Conservation (phyloP, 2,888 invertebrate genomes). For the Cheilosia impressa region DNA sequence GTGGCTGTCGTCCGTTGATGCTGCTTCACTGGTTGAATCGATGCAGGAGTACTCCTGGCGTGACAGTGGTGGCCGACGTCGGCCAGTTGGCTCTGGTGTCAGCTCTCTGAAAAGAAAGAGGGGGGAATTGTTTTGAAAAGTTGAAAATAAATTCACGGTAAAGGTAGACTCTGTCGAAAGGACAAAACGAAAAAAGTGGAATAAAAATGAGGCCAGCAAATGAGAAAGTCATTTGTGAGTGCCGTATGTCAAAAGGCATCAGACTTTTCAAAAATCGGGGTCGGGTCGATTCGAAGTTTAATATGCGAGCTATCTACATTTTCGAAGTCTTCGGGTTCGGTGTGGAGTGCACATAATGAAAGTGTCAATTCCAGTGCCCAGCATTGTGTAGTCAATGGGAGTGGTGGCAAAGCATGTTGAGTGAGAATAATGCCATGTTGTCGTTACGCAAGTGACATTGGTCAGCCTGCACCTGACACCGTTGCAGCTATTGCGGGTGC, state of each 20-base stretch:
- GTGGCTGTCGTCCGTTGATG: slow-evolving; percentile 82
- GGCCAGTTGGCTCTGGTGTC: slow-evolving; percentile 15
- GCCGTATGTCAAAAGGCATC: not conserved
- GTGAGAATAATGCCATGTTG: slow-evolving; percentile 41
- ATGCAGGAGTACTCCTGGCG: slow-evolving; percentile 80
- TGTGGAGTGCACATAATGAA: not conserved
- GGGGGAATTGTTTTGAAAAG: not conserved
- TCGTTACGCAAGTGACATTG: slow-evolving; percentile 47
- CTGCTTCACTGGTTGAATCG: slow-evolving; percentile 82
- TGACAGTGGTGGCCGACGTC: slow-evolving; percentile 75
- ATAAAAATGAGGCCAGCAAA: not conserved
- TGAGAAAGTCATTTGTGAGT: not conserved
- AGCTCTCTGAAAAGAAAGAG: slow-evolving; percentile 40
- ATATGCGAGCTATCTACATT: slow-evolving; percentile 30
- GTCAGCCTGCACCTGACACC: slow-evolving; percentile 67
- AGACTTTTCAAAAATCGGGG: not conserved
- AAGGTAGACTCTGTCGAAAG: no score
- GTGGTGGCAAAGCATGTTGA: slow-evolving; percentile 44
- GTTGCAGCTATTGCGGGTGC: slow-evolving; percentile 6
- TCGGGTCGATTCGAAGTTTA: slow-evolving; percentile 30
- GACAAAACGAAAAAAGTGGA: not conserved
- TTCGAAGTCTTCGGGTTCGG: slow-evolving; percentile 9
- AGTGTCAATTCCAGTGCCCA: not conserved
- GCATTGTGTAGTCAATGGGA: slow-evolving; percentile 18
- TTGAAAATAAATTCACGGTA: no score